phyloP scores from a whole-genome alignment of 2,888 invertebrate genomes.

The Ectemnius cavifrons region DNA sequence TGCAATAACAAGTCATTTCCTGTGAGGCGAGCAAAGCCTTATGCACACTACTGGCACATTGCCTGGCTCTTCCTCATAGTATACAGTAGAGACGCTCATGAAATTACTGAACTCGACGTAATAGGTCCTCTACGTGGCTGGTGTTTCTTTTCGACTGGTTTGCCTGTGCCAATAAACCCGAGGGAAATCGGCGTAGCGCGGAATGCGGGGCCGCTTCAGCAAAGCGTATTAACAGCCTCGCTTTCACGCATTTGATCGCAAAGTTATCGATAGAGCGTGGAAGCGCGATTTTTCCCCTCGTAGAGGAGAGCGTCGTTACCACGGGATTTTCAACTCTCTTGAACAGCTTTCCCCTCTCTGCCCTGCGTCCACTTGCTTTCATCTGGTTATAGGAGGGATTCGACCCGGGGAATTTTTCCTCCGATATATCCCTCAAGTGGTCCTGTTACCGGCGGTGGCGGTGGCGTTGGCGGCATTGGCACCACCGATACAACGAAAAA shows the following conservation, averaged over 20 bases:
- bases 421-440: slow-evolving; percentile 26
- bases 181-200: background rate
- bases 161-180: too few species aligned
- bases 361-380: background rate
- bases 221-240: slow-evolving; percentile 9
- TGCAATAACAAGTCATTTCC: too few species aligned
- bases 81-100: too few species aligned
- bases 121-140: too few species aligned
- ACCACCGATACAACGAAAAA: slow-evolving; percentile 13
- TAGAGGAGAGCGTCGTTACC: slow-evolving; percentile 14
- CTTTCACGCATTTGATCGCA: slow-evolving; percentile 20
- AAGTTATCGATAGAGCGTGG: background rate
- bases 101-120: too few species aligned
- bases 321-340: slow-evolving; percentile 19
- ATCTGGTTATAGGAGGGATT: slow-evolving; percentile 7
- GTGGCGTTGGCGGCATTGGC: background rate
- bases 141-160: too few species aligned
- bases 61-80: too few species aligned
- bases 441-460: slow-evolving; percentile 26
- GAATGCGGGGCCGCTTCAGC: background rate
- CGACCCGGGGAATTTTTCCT: slow-evolving; percentile 34
- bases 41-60: too few species aligned
- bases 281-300: slow-evolving; percentile 23
- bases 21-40: too few species aligned
- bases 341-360: slow-evolving; percentile 13